These are phyloP conservation scores for Charaxes varanes DNA, from an alignment of 1,140 invertebrate species.

Conservation along the genomic window DNA sequence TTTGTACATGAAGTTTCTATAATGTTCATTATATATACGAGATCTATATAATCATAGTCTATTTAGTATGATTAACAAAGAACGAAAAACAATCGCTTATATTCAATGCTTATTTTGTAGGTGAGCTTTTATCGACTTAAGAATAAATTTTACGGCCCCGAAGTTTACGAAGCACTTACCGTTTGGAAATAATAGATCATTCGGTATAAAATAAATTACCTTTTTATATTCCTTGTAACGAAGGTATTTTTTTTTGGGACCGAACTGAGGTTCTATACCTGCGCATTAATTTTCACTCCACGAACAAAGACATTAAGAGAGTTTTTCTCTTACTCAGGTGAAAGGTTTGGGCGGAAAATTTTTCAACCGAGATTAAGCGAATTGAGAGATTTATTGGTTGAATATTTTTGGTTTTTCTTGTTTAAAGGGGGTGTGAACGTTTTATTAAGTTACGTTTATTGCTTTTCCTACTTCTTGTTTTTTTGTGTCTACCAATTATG, in stretches of 20 bases:
- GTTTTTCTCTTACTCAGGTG: too few species aligned
- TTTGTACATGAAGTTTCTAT: too few species aligned
- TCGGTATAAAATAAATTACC: conserved; percentile 20
- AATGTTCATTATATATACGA: too few species aligned
- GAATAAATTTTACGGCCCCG: conserved; percentile 21
- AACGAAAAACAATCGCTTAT: background rate
- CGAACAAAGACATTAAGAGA: background rate
- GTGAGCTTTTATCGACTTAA: conserved; percentile 19
- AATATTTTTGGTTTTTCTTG: too few species aligned
- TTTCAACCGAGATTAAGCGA: background rate
- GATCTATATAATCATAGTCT: too few species aligned
- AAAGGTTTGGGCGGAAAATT: background rate
- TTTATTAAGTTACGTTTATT: too few species aligned
- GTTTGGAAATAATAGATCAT: conserved; percentile 27
- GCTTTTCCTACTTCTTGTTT: too few species aligned
- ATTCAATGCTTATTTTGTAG: conserved; percentile 1
- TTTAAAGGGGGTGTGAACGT: too few species aligned
- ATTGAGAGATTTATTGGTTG: background rate
- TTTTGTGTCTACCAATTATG: too few species aligned
- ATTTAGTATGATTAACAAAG: background rate
- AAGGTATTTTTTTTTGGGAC: background rate
- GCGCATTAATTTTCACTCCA: conserved; percentile 1
- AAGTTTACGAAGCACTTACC: conserved; percentile 31
- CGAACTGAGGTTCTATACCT: background rate
- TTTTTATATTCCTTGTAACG: conserved; percentile 11